A percentile compares a stretch with the other conserved stretches of the same genome.
Conservation (phyloP, 35 echinoderm and acorn worm genomes). For the Amphiura filiformis region DNA sequence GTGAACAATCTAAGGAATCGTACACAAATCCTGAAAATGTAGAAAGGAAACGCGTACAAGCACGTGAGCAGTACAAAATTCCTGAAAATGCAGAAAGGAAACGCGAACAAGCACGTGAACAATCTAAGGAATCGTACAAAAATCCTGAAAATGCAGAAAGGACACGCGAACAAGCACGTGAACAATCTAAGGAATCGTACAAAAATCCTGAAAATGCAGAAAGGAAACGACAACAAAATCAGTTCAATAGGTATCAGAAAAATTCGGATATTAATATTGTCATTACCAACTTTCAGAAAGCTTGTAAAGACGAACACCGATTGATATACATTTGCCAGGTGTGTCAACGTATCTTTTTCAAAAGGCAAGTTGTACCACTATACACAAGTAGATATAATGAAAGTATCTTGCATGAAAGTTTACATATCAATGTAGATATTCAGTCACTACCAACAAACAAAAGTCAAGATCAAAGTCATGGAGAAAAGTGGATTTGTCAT, state of each 20-base stretch:
- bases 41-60: neutral
- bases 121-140: neutral
- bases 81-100: neutral
- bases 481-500: neutral
- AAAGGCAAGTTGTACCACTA: too few species aligned
- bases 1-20: slow-evolving; percentile 10
- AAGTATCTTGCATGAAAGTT: too few species aligned
- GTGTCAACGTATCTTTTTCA: too few species aligned
- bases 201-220: neutral
- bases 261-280: neutral
- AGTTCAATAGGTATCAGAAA: neutral
- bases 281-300: too few species aligned
- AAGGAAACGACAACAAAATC: neutral
- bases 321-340: too few species aligned
- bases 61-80: neutral
- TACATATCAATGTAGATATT: too few species aligned
- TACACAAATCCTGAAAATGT: neutral
- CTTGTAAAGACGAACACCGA: too few species aligned
- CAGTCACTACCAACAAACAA: too few species aligned
- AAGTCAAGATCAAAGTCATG: too few species aligned
- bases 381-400: too few species aligned
- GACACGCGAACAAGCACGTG: neutral
- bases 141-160: neutral
- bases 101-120: neutral
- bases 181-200: neutral